Base-by-base conservation (phyloP, 2,797 vertebrate genomes). In the Artibeus lituratus region DNA sequence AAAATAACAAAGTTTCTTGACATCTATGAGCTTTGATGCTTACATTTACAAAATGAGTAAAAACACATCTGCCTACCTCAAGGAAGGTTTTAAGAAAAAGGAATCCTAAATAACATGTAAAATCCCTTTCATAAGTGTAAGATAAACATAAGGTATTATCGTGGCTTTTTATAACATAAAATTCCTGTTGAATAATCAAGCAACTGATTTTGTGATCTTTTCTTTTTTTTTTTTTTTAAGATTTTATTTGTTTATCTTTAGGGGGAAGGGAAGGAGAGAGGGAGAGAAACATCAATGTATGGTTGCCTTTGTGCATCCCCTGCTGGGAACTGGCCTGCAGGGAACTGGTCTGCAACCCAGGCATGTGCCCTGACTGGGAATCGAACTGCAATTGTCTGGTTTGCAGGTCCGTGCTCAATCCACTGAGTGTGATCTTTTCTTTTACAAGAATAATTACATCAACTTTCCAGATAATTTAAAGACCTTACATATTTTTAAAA, bases 401-500 rank as follows among this genome's bases (percentile, higher is more conserved):
- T n/a, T n/a, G n/a, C n/a, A n/a, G n/a, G n/a, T n/a, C n/a, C n/a
- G n/a, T n/a, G n/a, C n/a, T n/a, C n/a, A n/a, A n/a, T n/a, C n/a
- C n/a, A n/a, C n/a, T n/a, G n/a, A n/a, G n/a, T 81, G 69, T 89
- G 42, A 78, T 2, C 2, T 81, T 86, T 83, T 51, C 11, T 49
- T 73, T 92, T 51, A n/a, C n/a, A 62, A 65, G 78, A 84, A 88
- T 35, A 86, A 77, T 44, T 65, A 55, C 7, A 59, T 85, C 19
- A 70, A n/a, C 35, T 82, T 93, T 92, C 86, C 39, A 82, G n/a
- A 86, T 82, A 88, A 85, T 76, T 85, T 65, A 19, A 81, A 88
- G 42, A 49, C n/a, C 2, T 3, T 47, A 39, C 10, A 18, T 49
- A 42, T 47, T 93, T 78, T 44, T 80, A 42, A 85, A 94, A 59